phyloP scores from a whole-genome alignment of 2,888 invertebrate species.

The Eretmocerus hayati region DNA sequence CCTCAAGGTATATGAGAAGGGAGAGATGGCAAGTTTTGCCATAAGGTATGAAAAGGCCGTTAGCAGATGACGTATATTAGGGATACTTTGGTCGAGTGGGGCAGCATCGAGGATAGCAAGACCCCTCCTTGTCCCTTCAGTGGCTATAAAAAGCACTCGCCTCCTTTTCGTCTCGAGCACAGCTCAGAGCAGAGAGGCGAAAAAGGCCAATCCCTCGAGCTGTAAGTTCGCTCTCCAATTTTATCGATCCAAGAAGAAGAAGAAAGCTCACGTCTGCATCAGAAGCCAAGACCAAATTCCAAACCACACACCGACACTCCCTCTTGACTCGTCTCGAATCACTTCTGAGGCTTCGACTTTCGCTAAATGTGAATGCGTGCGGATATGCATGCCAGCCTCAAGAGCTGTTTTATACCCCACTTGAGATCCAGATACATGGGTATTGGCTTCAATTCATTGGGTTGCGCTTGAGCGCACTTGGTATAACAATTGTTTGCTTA shows the following conservation, averaged over 20 bases:
- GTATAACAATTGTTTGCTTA: slow-evolving; percentile 14
- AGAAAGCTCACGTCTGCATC: background rate
- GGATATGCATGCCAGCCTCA: background rate
- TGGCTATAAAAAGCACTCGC: slow-evolving; percentile 47
- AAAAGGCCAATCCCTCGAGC: slow-evolving; percentile 43
- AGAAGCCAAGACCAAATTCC: too few relatives aligned
- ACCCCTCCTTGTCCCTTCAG: slow-evolving; percentile 43
- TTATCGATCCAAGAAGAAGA: slow-evolving; percentile 38
- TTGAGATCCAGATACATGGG: too few relatives aligned
- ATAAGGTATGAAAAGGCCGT: slow-evolving; percentile 31
- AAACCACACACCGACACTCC: background rate
- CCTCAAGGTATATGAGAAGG: too few relatives aligned
- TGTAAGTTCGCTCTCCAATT: slow-evolving; percentile 21
- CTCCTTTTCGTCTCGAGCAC: slow-evolving; percentile 31
- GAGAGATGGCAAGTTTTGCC: slow-evolving; percentile 1
- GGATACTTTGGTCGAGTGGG: slow-evolving; percentile 46
- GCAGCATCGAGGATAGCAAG: slow-evolving; percentile 32
- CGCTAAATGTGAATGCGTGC: background rate
- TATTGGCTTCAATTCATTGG: too few relatives aligned
- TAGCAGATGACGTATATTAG: slow-evolving; percentile 48
- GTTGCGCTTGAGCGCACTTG: background rate
- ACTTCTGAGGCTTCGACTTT: background rate
- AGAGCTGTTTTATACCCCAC: background rate
- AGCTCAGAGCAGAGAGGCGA: slow-evolving; percentile 42
- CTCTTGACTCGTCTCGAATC: background rate